A percentile compares a stretch with the other conserved stretches of the same genome.
phyloP scores from a whole-genome alignment of 2,888 invertebrate species.

The Ennomos erosarius region DNA sequence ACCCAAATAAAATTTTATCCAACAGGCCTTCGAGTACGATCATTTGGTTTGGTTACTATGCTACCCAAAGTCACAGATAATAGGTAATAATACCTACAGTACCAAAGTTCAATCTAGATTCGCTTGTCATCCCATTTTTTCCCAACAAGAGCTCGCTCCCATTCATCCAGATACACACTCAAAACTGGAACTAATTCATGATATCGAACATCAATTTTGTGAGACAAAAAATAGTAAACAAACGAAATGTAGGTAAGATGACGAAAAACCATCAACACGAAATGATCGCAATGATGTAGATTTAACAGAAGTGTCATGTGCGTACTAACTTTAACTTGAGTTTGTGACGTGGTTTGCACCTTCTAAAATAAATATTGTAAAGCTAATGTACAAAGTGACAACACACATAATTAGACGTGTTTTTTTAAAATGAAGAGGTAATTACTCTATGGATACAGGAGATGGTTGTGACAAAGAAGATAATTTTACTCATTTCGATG shows the following conservation, averaged over 20 bases:
- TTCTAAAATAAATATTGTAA: slow-evolving; percentile 1
- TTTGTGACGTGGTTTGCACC: slow-evolving; percentile 1
- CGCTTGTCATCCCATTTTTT: slow-evolving; percentile 9
- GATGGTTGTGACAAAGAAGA: no score
- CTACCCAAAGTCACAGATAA: no score
- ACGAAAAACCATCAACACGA: slow-evolving; percentile 63
- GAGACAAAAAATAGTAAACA: slow-evolving; percentile 71
- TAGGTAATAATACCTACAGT: no score
- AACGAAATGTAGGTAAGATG: slow-evolving; percentile 47
- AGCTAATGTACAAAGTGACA: neutral
- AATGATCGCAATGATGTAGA: slow-evolving; percentile 45
- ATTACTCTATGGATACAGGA: no score
- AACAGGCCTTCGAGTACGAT: no score
- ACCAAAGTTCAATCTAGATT: neutral
- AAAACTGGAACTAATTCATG: slow-evolving; percentile 53
- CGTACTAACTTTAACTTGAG: neutral
- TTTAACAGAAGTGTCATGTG: slow-evolving; percentile 50
- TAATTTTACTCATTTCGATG: no score
- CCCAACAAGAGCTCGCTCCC: slow-evolving; percentile 24
- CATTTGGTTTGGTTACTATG: no score
- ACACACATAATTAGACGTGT: no score
- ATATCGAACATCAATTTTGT: slow-evolving; percentile 58
- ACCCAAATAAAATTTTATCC: no score
- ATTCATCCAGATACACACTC: slow-evolving; percentile 46
- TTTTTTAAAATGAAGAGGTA: no score